A percentile compares a stretch with the other conserved stretches of the same genome.
Conservation (phyloP, 2,113 vertebrate species). For the Illadopsis cleaveri region DNA sequence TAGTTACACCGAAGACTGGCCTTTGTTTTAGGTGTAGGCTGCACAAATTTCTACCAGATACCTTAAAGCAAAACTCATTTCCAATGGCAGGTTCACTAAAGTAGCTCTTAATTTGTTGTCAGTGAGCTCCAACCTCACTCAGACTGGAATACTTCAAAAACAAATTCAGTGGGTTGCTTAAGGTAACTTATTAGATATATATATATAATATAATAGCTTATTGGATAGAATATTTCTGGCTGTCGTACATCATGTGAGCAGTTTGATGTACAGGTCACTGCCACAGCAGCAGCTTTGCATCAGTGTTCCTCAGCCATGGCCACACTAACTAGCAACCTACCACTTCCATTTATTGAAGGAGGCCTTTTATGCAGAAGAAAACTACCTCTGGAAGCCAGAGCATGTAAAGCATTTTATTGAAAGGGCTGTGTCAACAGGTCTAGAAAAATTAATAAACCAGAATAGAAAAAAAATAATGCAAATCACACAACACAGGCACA, state of each 20-base stretch:
- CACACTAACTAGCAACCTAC: fast-evolving
- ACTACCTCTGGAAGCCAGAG: not conserved
- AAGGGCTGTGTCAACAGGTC: not conserved
- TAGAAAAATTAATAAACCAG: not conserved
- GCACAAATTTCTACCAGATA: not conserved
- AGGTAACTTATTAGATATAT: not conserved
- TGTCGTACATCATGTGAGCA: not conserved
- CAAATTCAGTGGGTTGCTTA: not conserved
- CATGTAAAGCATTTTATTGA: not conserved
- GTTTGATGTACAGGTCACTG: not conserved
- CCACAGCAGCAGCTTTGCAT: not conserved
- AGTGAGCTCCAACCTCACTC: not conserved
- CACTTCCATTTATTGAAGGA: not conserved
- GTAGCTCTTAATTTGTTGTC: not conserved
- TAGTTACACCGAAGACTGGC: not conserved
- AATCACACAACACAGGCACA: not conserved
- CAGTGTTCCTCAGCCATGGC: fast-evolving
- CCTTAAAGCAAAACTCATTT: not conserved
- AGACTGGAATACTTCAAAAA: not conserved
- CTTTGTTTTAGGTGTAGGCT: not conserved
- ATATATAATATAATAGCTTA: too few relatives aligned
- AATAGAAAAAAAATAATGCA: fast-evolving
- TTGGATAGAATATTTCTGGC: not conserved
- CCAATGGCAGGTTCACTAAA: not conserved
- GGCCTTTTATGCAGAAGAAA: not conserved